Base-by-base conservation (phyloP, 2,888 invertebrate genomes). In the Euspilapteryx auroguttella region DNA sequence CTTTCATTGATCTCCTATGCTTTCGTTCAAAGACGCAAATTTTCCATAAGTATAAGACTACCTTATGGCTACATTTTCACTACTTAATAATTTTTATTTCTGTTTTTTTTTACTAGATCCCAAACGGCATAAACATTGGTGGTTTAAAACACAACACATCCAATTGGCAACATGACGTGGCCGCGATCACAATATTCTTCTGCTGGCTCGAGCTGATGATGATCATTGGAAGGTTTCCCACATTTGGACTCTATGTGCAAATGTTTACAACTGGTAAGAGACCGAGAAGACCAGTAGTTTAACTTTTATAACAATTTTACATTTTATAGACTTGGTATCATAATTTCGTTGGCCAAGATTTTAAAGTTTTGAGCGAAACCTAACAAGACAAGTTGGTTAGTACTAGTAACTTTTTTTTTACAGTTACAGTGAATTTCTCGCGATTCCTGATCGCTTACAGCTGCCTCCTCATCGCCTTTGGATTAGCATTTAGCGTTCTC, bases 201-300 rank as follows among this genome's bases (percentile, higher is more conserved):
- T 85, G 87, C 21, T 92, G 91, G 91, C 54, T 89, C 5, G 89
- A 92, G 49, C 61, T 90, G 10, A 89, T 92, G 88, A 86, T 90
- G 81, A 81, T 91, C 14, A 85, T 92, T 10, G 91, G 90, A 12
- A 73, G 91, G 31, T 91, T 92, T 56, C 92, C 91, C 20, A 86
- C 87, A 39, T 91, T 91, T 42, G 91, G 91, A 1, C 68, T 91
- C 2, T 91, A 91, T 49, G 86, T 92, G 12, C 90, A 91, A 63
- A 91, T 92, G 89, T 90, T 91, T 52, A 88, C 89, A 2, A 87
- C 86, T 44, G 83, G 81, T 80, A 39, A 27, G 8, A 12, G 6
- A 7, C 6, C 20, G 9, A 20, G 6, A 6, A 9, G 9, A 20
- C 20, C 9, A 20, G 9, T n/a, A n/a, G n/a, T n/a, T n/a, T n/a